Base-by-base conservation (phyloP, 2,113 vertebrate genomes). In the Ptilonorhynchus violaceus region DNA sequence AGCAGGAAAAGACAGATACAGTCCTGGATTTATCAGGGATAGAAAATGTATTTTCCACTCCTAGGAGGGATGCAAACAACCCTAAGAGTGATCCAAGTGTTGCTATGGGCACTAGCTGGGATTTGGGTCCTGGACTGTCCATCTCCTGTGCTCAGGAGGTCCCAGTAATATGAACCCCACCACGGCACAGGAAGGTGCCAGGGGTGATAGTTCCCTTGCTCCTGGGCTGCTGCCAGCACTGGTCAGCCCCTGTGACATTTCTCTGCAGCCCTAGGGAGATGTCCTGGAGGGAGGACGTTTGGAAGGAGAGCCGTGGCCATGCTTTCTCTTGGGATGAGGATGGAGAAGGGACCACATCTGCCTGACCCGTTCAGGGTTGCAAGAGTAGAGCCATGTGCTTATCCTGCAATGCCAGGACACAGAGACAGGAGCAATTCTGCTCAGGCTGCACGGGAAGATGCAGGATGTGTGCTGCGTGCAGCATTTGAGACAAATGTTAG, bases 401-500 rank as follows among this genome's bases (percentile, higher is more conserved):
- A 16, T 4, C 5, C 25, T 2, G 3, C 25, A 25, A 41, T 1
- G 1, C 17, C 31, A 6, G 25, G 50, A 4, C 2, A 7, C 0
- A 1, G 64, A 6, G 14, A 2, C 15, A 47, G 64, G 3, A 13
- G 20, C 9, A 10, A 18, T 39, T 13, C 67, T 2, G 0, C 46
- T 35, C 1, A 0, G 72, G 33, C 58, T 60, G 49, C 35, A 4
- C 0, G 3, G 47, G 25, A 72, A 55, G 39, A 10, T 15, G 15
- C 1, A 7, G 72, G 15, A 30, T 35, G 4, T 44, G 64, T 47
- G 50, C 30, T 1, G 1, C 17, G 41, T 1, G 3, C 27, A n/a
- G 44, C 1, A 0, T 69, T 35, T 21, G 50, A 60, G n/a, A n/a
- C 10, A 52, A 41, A 49, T 3, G 1, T 27, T 28, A 20, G 28